Evolutionary conservation across 2,113 vertebrate genomes (phyloP).

Genomic region (Periophthalmodon schlosseri): DNA sequence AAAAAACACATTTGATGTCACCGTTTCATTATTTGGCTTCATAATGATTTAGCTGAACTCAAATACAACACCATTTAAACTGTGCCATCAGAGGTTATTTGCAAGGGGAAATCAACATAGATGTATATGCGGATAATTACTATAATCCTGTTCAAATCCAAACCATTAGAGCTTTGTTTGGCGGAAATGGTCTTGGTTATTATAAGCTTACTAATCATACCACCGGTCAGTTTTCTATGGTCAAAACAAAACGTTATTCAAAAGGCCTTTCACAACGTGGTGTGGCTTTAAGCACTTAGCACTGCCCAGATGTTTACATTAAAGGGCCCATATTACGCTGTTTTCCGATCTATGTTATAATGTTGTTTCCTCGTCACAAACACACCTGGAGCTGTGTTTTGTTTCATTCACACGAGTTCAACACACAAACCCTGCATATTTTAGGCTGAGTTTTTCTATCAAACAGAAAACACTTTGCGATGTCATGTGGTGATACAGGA

Average conservation of each 20-base stretch:
- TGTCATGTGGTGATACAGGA: no score
- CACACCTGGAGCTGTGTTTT: no score
- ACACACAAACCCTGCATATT: no score
- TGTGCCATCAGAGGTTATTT: slow-evolving; percentile 58
- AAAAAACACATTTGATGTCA: slow-evolving; percentile 40
- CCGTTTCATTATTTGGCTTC: not conserved
- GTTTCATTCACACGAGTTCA: no score
- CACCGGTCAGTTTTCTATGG: slow-evolving; percentile 64
- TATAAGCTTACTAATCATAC: slow-evolving; percentile 62
- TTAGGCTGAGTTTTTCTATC: no score
- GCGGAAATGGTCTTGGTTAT: slow-evolving; percentile 57
- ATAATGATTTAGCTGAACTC: slow-evolving; percentile 28
- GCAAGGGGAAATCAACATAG: slow-evolving; percentile 65
- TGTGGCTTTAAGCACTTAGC: slow-evolving; percentile 47
- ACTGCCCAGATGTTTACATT: slow-evolving; percentile 39
- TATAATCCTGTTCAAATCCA: slow-evolving; percentile 70
- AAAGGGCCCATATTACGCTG: no score
- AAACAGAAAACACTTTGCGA: no score
- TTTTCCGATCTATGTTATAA: no score
- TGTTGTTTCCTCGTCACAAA: no score
- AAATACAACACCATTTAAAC: slow-evolving; percentile 47
- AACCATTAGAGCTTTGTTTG: slow-evolving; percentile 64
- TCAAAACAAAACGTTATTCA: slow-evolving; percentile 43
- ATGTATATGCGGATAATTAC: slow-evolving; percentile 74
- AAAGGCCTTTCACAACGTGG: slow-evolving; percentile 60